Evolutionary conservation across 2,797 vertebrate genomes (phyloP), one percentile per base, ranked within the genome.

Genomic region (Semaprochilodus insignis): DNA sequence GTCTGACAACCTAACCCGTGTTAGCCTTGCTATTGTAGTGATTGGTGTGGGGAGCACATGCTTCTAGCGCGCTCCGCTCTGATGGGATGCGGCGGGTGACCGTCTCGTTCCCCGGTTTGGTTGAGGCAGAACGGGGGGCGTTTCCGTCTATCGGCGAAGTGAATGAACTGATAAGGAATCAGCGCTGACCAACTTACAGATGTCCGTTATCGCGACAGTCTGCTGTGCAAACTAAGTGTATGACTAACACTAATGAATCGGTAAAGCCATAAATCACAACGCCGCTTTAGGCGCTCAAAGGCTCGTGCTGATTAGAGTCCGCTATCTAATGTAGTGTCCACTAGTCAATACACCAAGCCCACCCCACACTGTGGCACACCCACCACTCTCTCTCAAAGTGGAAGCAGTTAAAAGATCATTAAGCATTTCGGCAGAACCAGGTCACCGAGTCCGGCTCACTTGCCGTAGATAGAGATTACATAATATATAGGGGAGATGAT

Each of bases 1-100:
- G 84, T 87, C 87, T 77, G 90, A 94, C 94, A 95, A 93, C 93
- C 94, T 83, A 95, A 91, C 93, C 0, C 87, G 75, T 59, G 62
- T n/a, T 59, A 90, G 91, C 85, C 75, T 81, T 85, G 25, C 73
- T 21, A 48, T 83, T 89, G 85, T 88, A 89, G 8, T 85, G 91
- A 94, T 94, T 94, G 94, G 94, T 91, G 85, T 76, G 84, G 81
- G 72, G 55, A n/a, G 27, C 74, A 17, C 44, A 51, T 40, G 69
- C 60, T 17, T 81, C 87, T 75, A 83, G 77, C 80, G 74, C 52
- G 65, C 83, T 85, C 62, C 70, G 85, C 62, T 89, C 54, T 90
- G 85, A 89, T 84, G 71, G 88, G 89, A 83, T 34, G 51, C 74
- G 1, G 62, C 63, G 55, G 85, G 55, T 93, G 91, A 84, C 90